Evolutionary conservation across 2,113 vertebrate species (phyloP).

Genomic region (Rhizomys pruinosus): DNA sequence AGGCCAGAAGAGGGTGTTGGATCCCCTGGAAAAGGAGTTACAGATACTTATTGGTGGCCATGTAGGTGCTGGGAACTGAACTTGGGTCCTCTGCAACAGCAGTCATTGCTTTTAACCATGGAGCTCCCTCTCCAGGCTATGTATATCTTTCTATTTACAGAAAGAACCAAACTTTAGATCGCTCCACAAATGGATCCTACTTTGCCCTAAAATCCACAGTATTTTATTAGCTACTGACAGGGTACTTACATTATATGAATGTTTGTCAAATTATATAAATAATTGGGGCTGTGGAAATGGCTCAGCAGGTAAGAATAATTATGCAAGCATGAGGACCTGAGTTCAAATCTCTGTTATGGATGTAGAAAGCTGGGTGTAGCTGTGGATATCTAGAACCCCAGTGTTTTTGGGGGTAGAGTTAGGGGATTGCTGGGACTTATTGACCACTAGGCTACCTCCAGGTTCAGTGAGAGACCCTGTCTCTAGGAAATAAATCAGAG

Average conservation of each 20-base stretch:
- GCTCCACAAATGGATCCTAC: background rate
- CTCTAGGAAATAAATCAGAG: background rate
- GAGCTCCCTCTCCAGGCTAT: too few species aligned
- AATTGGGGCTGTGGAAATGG: background rate
- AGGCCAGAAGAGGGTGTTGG: too few species aligned
- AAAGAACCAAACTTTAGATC: background rate
- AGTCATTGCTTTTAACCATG: too few species aligned
- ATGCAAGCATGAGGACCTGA: background rate
- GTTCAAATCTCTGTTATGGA: background rate
- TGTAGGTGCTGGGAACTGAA: too few species aligned
- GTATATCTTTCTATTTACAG: background rate
- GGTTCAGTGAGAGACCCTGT: background rate
- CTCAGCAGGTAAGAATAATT: background rate
- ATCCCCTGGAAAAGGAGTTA: too few species aligned
- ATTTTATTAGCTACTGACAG: background rate
- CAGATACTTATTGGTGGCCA: too few species aligned
- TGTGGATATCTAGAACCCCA: background rate
- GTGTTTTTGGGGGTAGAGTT: background rate
- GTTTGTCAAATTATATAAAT: background rate
- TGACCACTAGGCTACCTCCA: background rate
- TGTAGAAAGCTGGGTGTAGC: background rate
- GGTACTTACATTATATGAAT: background rate
- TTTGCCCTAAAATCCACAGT: background rate
- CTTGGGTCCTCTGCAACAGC: too few species aligned
- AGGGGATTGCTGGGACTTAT: background rate